Conservation (phyloP, 2,888 invertebrate genomes). For the Synanthedon formicaeformis region DNA sequence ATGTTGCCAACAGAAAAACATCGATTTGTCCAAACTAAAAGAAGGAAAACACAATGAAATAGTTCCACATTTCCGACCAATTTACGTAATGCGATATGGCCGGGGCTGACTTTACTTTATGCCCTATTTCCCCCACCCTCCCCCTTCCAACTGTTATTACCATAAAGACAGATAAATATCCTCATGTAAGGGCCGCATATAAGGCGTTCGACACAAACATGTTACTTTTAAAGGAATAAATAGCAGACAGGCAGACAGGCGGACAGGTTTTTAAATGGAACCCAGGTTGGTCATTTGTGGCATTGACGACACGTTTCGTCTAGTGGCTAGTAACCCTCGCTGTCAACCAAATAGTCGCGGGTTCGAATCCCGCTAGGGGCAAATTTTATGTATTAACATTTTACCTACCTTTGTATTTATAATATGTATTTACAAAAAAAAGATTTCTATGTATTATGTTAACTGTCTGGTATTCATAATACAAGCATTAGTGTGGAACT, state of each 20-base stretch:
- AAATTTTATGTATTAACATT: too few relatives aligned
- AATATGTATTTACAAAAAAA: too few relatives aligned
- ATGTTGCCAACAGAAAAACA: not conserved
- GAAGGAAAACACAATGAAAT: conserved; percentile 38
- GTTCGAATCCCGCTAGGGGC: too few relatives aligned
- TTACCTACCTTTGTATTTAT: too few relatives aligned
- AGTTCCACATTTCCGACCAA: conserved; percentile 46
- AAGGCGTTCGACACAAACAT: too few relatives aligned
- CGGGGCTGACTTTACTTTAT: conserved; percentile 22
- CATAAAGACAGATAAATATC: conserved; percentile 47
- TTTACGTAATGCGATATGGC: conserved; percentile 52
- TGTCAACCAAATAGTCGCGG: too few relatives aligned
- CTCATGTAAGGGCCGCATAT: conserved; percentile 14
- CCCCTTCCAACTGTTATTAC: conserved; percentile 26
- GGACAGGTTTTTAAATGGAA: not conserved
- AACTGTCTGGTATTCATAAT: too few relatives aligned
- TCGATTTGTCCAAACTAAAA: conserved; percentile 2
- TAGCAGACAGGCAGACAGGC: not conserved
- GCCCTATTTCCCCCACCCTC: conserved; percentile 4
- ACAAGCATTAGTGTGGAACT: too few relatives aligned
- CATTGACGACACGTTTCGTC: too few relatives aligned
- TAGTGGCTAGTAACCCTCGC: too few relatives aligned
- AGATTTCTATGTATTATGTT: too few relatives aligned
- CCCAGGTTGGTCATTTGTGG: not conserved
- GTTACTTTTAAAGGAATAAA: not conserved